Percentiles rank a stretch among this genome's conserved stretches.
These are phyloP conservation scores for Agrilus biguttatus DNA, from an alignment of 2,888 invertebrate genomes.

Conservation along the genomic window DNA sequence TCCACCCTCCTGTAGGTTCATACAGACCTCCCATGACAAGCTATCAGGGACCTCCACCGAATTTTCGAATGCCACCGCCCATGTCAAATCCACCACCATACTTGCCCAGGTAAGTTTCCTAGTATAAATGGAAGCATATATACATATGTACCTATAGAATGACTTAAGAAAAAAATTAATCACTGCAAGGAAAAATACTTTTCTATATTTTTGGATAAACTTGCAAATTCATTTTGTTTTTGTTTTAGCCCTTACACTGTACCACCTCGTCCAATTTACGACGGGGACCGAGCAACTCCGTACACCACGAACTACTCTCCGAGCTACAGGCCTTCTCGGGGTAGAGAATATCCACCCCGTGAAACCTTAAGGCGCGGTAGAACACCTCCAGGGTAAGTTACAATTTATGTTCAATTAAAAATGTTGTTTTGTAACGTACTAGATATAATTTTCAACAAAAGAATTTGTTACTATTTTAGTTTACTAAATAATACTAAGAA, in stretches of 20 bases:
- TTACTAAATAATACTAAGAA: too few species aligned
- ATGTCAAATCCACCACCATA: conserved; percentile 20
- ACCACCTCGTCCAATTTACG: conserved; percentile 25
- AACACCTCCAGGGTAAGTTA: conserved; percentile 34
- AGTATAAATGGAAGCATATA: too few species aligned
- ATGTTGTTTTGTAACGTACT: too few species aligned
- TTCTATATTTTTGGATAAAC: too few species aligned
- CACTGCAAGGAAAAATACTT: too few species aligned
- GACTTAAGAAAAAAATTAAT: too few species aligned
- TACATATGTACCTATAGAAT: too few species aligned
- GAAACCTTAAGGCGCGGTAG: conserved; percentile 30
- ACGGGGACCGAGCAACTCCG: conserved; percentile 20
- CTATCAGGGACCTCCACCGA: conserved; percentile 24
- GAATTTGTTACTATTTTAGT: too few species aligned
- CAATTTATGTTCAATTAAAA: background rate
- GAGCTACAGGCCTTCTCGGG: conserved; percentile 13
- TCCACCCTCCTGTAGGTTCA: conserved; percentile 18
- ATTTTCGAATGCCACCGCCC: conserved; percentile 29
- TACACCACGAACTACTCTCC: conserved; percentile 19
- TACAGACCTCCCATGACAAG: conserved; percentile 3
- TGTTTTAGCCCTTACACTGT: conserved; percentile 18
- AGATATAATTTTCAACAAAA: too few species aligned
- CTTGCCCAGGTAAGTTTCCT: conserved; percentile 22
- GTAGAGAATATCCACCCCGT: conserved; percentile 14
- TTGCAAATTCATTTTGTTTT: background rate